These are phyloP conservation scores for Anableps anableps DNA, from an alignment of 2,797 vertebrate genomes.

Conservation along the genomic window DNA sequence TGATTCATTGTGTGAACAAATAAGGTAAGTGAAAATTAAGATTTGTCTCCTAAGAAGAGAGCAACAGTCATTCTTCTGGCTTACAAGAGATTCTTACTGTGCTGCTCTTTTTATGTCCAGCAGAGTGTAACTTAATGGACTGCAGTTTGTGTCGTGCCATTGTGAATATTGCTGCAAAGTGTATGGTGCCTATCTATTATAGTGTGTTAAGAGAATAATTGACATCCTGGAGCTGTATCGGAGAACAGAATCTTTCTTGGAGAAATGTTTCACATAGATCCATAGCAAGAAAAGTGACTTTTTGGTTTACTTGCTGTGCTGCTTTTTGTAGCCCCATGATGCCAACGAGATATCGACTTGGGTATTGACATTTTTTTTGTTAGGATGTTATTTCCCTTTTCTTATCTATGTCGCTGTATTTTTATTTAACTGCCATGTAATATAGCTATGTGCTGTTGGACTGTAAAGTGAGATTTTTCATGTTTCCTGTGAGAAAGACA, in stretches of 20 bases:
- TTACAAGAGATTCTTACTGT: background rate
- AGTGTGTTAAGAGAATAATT: slow-evolving; percentile 18
- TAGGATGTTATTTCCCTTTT: background rate
- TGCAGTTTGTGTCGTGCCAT: slow-evolving; percentile 3
- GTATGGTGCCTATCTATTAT: background rate
- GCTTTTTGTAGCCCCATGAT: slow-evolving; percentile 10
- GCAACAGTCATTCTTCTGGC: background rate
- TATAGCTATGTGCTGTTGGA: slow-evolving; percentile 1
- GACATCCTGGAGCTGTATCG: background rate
- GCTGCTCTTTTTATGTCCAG: background rate
- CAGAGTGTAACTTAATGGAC: background rate
- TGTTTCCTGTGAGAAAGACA: background rate
- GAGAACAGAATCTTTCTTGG: background rate
- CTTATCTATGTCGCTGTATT: background rate
- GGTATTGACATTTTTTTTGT: slow-evolving; percentile 26
- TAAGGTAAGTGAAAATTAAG: background rate
- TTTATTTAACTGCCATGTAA: slow-evolving; percentile 19
- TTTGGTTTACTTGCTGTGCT: slow-evolving; percentile 24
- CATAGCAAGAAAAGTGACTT: slow-evolving; percentile 22
- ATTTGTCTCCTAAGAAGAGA: background rate
- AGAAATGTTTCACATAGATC: slow-evolving; percentile 12
- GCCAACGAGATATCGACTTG: slow-evolving; percentile 15
- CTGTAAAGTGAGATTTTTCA: slow-evolving; percentile 12
- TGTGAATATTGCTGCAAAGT: slow-evolving; percentile 3
- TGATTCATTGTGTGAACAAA: background rate